These are phyloP conservation scores for Prosopocoilus inquinatus DNA, from an alignment of 2,888 invertebrate genomes.

Conservation along the genomic window DNA sequence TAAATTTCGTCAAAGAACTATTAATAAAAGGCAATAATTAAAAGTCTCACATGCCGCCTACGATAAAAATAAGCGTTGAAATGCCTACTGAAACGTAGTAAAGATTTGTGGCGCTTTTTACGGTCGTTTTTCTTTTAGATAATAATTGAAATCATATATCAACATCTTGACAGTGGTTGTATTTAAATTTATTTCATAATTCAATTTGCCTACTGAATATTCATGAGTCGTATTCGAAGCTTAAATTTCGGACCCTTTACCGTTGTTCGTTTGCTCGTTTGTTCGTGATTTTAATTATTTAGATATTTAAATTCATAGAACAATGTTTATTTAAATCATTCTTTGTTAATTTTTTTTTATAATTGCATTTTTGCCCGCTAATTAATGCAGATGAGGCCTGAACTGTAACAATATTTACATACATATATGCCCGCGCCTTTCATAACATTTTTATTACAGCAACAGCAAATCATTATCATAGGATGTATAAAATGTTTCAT, in stretches of 20 bases:
- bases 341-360: not conserved
- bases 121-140: too few relatives aligned
- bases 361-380: not conserved
- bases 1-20: too few relatives aligned
- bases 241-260: slow-evolving; percentile 1
- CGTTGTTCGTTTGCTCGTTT: not conserved
- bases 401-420: too few relatives aligned
- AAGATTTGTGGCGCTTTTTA: too few relatives aligned
- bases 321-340: slow-evolving; percentile 14
- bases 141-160: too few relatives aligned
- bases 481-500: slow-evolving; percentile 15
- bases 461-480: slow-evolving; percentile 9
- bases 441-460: slow-evolving; percentile 9
- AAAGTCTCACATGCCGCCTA: too few relatives aligned
- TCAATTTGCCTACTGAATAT: slow-evolving; percentile 19
- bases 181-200: slow-evolving; percentile 15
- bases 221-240: slow-evolving; percentile 5
- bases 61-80: too few relatives aligned
- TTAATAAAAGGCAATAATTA: too few relatives aligned
- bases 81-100: too few relatives aligned
- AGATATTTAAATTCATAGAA: slow-evolving; percentile 11
- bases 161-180: too few relatives aligned
- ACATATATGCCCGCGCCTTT: too few relatives aligned
- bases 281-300: slow-evolving; percentile 3
- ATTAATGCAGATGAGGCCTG: not conserved